Base-by-base conservation (phyloP, 2,888 invertebrate genomes). In the Limnephilus rhombicus region DNA sequence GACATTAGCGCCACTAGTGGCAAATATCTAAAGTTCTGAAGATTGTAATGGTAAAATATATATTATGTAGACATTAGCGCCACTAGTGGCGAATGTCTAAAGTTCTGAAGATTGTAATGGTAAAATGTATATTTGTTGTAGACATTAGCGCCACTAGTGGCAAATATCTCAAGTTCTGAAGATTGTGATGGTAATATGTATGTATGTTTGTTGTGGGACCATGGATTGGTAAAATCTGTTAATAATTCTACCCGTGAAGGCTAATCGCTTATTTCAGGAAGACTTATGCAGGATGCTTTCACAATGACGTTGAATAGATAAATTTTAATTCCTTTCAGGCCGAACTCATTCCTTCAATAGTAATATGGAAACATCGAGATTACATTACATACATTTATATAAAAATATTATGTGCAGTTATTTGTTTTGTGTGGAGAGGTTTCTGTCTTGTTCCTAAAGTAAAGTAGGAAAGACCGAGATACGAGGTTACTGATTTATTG, bases 351-450 rank as follows among this genome's bases (percentile, higher is more conserved):
- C 68, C 68, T 24, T 68, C 68, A n/a, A n/a, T 68, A 24, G 24
- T 68, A 68, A 68, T 68, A 68, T 68, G 24, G 68, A 68, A 68
- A 68, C 68, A 68, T 24, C 24, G 24, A 83, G 4, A 7, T 83
- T 18, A 34, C 34, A 83, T 83, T 83, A 34, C 24, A 83, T 83
- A 41, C 41, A 83, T 83, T 83, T 83, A 83, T 83, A 83, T 83
- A 83, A 83, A 83, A 83, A 83, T 83, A 83, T 83, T 83, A 83
- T 37, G 83, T 37, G 83, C 83, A 37, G 83, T 83, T 83, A 83
- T 37, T n/a, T 68, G 68, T n/a, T 68, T 68, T 68, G 68, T 68
- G 68, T 68, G 68, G 68, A 68, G 68, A 68, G 68, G 68, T 68
- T 24, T 68, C 68, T 9, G 24, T 68, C 68, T 68, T 24, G 68